phyloP scores from a whole-genome alignment of 1,140 invertebrate genomes.

The Wasmannia auropunctata region DNA sequence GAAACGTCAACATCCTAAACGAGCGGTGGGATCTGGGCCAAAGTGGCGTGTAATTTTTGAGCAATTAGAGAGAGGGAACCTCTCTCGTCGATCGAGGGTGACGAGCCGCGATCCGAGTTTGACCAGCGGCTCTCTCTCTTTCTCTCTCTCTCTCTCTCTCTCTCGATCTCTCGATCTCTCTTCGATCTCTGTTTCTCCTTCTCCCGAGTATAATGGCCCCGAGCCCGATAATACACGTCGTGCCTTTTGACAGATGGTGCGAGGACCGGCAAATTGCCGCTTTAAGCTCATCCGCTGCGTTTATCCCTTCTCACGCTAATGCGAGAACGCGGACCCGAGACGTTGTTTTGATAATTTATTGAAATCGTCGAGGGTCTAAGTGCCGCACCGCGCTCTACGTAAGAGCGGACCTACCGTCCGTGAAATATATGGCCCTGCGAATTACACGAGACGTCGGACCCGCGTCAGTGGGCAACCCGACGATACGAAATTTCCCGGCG shows the following conservation, averaged over 20 bases:
- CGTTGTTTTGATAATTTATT: slow-evolving; percentile 78
- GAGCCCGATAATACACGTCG: slow-evolving; percentile 72
- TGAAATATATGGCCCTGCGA: slow-evolving; percentile 75
- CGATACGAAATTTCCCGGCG: slow-evolving; percentile 69
- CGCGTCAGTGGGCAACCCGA: slow-evolving; percentile 62
- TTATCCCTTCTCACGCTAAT: slow-evolving; percentile 72
- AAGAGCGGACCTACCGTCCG: slow-evolving; percentile 57
- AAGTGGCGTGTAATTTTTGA: slow-evolving; percentile 79
- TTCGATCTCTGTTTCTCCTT: slow-evolving; percentile 41
- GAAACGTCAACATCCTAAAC: slow-evolving; percentile 34
- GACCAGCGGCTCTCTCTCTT: slow-evolving; percentile 1
- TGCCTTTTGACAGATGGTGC: slow-evolving; percentile 82
- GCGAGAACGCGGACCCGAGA: slow-evolving; percentile 62
- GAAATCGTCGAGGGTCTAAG: slow-evolving; percentile 76
- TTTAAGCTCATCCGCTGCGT: slow-evolving; percentile 74
- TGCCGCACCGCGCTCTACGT: slow-evolving; percentile 43
- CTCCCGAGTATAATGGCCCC: slow-evolving; percentile 52
- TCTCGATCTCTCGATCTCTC: slow-evolving; percentile 9
- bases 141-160: background rate
- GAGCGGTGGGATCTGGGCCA: slow-evolving; percentile 49
- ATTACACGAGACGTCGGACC: slow-evolving; percentile 76
- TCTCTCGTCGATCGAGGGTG: slow-evolving; percentile 47
- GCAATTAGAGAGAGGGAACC: slow-evolving; percentile 75
- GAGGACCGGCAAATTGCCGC: slow-evolving; percentile 80
- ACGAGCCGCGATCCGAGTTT: slow-evolving; percentile 39